These are phyloP conservation scores for Agrochola macilenta DNA, from an alignment of 2,888 invertebrate species.

Conservation along the genomic window DNA sequence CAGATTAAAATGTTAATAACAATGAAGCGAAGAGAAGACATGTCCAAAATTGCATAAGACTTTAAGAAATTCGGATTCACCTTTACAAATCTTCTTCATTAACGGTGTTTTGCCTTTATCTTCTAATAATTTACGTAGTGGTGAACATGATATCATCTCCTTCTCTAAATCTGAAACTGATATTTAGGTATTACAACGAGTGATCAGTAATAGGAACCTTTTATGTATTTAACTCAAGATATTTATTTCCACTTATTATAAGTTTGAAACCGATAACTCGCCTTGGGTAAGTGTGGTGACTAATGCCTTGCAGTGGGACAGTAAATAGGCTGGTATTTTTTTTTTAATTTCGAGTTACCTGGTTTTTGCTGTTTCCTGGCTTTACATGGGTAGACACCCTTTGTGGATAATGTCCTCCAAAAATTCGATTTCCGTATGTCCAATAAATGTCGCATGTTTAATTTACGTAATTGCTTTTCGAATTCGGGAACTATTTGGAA, in stretches of 20 bases:
- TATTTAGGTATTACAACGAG: not conserved
- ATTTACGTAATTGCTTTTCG: not conserved
- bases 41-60: no score
- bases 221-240: not conserved
- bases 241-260: not conserved
- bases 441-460: not conserved
- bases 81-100: not conserved
- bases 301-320: not conserved
- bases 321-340: not conserved
- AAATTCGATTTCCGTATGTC: not conserved
- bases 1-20: no score
- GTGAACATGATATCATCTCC: not conserved
- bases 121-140: constrained; percentile 15
- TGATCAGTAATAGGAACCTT: not conserved
- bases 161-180: constrained; percentile 15
- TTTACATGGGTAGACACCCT: no score
- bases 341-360: not conserved
- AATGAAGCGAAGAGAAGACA: no score
- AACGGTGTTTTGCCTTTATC: not conserved
- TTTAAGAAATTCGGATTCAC: not conserved
- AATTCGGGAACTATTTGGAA: constrained; percentile 8
- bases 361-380: not conserved
- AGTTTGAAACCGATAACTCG: not conserved
- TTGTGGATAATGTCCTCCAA: not conserved
- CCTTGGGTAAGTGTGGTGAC: not conserved